Conservation (phyloP, 2,888 invertebrate genomes). For the Chorisops tibialis region DNA sequence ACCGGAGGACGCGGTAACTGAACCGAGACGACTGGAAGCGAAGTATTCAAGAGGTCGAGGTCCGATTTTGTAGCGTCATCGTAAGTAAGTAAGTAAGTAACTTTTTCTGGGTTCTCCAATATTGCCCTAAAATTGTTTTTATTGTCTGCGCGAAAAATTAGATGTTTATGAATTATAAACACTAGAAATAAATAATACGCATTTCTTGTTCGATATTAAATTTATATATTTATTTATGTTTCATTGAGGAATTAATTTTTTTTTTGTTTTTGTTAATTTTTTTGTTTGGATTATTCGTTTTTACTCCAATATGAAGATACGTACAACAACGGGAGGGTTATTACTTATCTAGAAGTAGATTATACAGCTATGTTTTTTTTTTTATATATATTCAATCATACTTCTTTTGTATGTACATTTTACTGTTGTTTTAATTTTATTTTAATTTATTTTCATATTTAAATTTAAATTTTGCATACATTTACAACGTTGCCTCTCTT, state of each 20-base stretch:
- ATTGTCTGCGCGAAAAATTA: too few relatives aligned
- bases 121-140: too few relatives aligned
- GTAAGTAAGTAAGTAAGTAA: too few relatives aligned
- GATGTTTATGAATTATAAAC: too few relatives aligned
- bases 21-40: too few relatives aligned
- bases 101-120: too few relatives aligned
- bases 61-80: too few relatives aligned
- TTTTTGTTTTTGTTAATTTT: slow-evolving; percentile 5
- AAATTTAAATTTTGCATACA: background rate
- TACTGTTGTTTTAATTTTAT: slow-evolving; percentile 2
- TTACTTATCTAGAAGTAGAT: slow-evolving; percentile 22
- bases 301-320: slow-evolving; percentile 36
- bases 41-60: too few relatives aligned
- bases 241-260: background rate
- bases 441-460: background rate
- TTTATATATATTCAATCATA: slow-evolving; percentile 10
- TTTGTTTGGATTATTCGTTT: slow-evolving; percentile 17
- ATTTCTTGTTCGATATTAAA: too few relatives aligned
- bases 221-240: background rate
- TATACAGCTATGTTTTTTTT: slow-evolving; percentile 7
- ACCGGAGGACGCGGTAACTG: too few relatives aligned
- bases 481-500: background rate
- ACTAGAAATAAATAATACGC: too few relatives aligned
- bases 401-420: slow-evolving; percentile 20
- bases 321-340: slow-evolving; percentile 30